Evolutionary conservation across 92 coral and sea anemone genomes (phyloP), one percentile per base, ranked within the genome.

Genomic region (Scolanthus callimorphus): DNA sequence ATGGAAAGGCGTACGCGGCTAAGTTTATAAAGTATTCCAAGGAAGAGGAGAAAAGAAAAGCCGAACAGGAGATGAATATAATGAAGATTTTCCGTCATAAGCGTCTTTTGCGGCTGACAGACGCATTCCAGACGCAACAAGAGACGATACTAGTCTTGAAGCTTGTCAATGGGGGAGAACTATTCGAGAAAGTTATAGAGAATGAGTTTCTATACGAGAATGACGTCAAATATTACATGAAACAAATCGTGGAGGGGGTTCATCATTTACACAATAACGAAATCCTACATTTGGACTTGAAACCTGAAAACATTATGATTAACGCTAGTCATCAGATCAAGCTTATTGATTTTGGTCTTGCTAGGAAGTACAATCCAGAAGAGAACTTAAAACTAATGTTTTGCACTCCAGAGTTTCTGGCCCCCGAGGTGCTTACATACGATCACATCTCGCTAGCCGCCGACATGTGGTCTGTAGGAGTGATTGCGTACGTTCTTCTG

Each of bases 401-500:
- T 58, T 86, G 27, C 81, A 88, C 88, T 79, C n/a, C n/a, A n/a
- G n/a, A n/a, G 12, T 29, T 46, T 62, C 3, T 68, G 87, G 97
- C 97, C 20, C 97, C 97, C 27, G 97, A 91, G 61, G 66, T 91
- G 31, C 90, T 91, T 11, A 91, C 79, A 67, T 91, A 91, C 38
- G 97, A 91, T 25, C 50, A 71, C 0, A 84, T 91, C 13, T 63
- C 95, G 0, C 81, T 82, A 1, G 84, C 97, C 50, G 85, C 97
- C 0, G 97, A 91, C 72, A 91, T 91, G 97, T 91, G 97, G 97
- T 91, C 95, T 9, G 76, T 86, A n/a, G 95, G 95, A n/a, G 95
- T 86, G 38, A 86, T 86, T 17, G 87, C 95, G 31, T 86, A 86
- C 79, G 86, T 86, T 2, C 75, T 86, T 3, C 47, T 86, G 24